These are phyloP conservation scores for Drosophila meridionalis DNA, from an alignment of 2,888 invertebrate genomes.

Conservation along the genomic window DNA sequence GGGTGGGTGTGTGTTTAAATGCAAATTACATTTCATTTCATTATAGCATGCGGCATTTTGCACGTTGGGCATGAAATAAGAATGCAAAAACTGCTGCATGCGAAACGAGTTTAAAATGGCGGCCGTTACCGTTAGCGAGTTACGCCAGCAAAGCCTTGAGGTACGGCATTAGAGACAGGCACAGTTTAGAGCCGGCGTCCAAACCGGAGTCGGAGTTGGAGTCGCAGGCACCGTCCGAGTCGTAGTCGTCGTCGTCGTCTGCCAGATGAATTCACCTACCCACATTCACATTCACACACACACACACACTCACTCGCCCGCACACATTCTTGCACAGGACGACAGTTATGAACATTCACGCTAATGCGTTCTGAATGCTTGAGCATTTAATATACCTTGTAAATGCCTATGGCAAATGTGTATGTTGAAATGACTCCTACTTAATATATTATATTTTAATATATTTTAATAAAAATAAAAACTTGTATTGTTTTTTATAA, in stretches of 20 bases:
- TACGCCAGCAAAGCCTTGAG: constrained; percentile 57
- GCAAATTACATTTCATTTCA: constrained; percentile 78
- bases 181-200: constrained; percentile 39
- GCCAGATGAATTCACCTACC: constrained; percentile 45
- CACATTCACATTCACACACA: constrained; percentile 1
- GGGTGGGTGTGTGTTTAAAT: constrained; percentile 66
- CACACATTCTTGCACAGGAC: constrained; percentile 33
- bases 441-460: not conserved
- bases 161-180: constrained; percentile 67
- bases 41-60: constrained; percentile 73
- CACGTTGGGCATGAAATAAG: constrained; percentile 64
- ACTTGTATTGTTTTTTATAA: too few relatives aligned
- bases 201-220: constrained; percentile 19
- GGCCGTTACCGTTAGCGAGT: constrained; percentile 71
- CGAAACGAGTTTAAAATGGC: constrained; percentile 77
- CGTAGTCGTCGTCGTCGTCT: constrained; percentile 24
- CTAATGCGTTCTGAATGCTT: constrained; percentile 73
- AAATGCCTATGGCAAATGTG: not conserved
- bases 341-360: constrained; percentile 74
- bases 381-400: constrained; percentile 51
- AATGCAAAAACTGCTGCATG: constrained; percentile 67
- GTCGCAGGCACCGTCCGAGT: constrained; percentile 20
- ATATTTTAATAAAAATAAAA: not conserved
- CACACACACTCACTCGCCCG: constrained; percentile 7
- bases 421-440: not conserved